A percentile compares a stretch with the other conserved stretches of the same genome.
Evolutionary conservation across 2,888 invertebrate species (phyloP).

Genomic region (Chouioia cunea): DNA sequence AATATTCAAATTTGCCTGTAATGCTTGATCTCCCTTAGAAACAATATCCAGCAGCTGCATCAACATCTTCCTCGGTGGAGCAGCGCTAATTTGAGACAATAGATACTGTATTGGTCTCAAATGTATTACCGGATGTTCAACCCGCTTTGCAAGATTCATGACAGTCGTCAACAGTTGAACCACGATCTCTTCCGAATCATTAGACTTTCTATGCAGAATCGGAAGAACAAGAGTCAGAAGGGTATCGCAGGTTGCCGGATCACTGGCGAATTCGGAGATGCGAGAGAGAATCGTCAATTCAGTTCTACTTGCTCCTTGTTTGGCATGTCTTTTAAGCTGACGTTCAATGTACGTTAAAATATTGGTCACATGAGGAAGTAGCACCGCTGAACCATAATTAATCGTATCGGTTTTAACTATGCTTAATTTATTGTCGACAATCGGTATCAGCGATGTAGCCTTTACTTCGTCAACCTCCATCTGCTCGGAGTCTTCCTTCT

Average conservation of each 20-base stretch:
- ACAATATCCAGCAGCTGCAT: constrained; percentile 76
- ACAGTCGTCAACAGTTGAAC: constrained; percentile 80
- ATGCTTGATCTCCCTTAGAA: constrained; percentile 68
- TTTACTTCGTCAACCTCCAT: constrained; percentile 58
- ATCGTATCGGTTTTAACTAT: constrained; percentile 66
- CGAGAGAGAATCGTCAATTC: constrained; percentile 82
- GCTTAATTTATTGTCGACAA: constrained; percentile 54
- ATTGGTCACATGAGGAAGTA: constrained; percentile 80
- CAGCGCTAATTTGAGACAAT: constrained; percentile 76
- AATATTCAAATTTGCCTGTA: constrained; percentile 72
- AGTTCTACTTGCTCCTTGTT: constrained; percentile 75
- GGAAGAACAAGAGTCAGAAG: constrained; percentile 80
- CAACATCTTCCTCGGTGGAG: constrained; percentile 78
- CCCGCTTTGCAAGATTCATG: constrained; percentile 80
- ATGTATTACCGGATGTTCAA: constrained; percentile 76
- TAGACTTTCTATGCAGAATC: constrained; percentile 77
- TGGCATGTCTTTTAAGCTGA: constrained; percentile 74
- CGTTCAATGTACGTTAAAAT: constrained; percentile 80
- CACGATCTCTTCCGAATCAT: constrained; percentile 77
- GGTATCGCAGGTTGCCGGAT: constrained; percentile 77
- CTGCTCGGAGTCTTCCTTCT: constrained; percentile 69
- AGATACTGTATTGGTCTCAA: constrained; percentile 79
- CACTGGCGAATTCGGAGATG: constrained; percentile 81
- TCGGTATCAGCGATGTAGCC: constrained; percentile 49
- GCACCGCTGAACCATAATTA: constrained; percentile 80